Percentiles rank a stretch among this genome's conserved stretches.
Evolutionary conservation across 2,113 vertebrate species (phyloP).

Genomic region (Prionailurus viverrinus): DNA sequence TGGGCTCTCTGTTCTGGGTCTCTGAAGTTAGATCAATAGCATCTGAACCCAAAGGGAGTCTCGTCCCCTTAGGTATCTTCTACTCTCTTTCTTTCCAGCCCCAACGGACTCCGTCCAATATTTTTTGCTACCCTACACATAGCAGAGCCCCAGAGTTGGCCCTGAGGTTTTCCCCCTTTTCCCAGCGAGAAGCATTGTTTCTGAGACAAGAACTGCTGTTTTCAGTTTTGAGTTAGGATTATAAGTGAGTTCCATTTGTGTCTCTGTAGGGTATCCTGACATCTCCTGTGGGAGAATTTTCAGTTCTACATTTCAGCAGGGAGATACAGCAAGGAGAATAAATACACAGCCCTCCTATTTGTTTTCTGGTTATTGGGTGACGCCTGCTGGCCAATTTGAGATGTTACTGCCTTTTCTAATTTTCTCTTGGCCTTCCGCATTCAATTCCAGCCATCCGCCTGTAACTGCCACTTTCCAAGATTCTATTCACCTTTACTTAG

Average conservation of each 20-base stretch:
- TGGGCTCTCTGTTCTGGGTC: not conserved
- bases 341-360: accelerated
- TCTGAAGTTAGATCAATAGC: conserved; percentile 29
- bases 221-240: not conserved
- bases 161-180: not conserved
- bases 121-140: not conserved
- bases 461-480: not conserved
- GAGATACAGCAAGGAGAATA: accelerated
- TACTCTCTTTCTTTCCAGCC: too few relatives aligned
- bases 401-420: not conserved
- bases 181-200: not conserved
- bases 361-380: conserved; percentile 73
- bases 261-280: not conserved
- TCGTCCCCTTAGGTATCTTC: not conserved
- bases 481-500: conserved; percentile 32
- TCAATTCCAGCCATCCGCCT: conserved; percentile 2
- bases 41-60: not conserved
- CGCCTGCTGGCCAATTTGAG: conserved; percentile 73
- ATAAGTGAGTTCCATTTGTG: not conserved
- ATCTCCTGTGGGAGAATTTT: not conserved
- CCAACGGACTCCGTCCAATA: not conserved
- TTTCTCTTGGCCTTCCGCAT: not conserved
- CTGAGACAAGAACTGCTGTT: not conserved
- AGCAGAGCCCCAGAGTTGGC: not conserved
- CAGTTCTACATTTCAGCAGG: accelerated